Evolutionary conservation across 92 coral and sea anemone species (phyloP).

Genomic region (Umimayanthus kanabou): DNA sequence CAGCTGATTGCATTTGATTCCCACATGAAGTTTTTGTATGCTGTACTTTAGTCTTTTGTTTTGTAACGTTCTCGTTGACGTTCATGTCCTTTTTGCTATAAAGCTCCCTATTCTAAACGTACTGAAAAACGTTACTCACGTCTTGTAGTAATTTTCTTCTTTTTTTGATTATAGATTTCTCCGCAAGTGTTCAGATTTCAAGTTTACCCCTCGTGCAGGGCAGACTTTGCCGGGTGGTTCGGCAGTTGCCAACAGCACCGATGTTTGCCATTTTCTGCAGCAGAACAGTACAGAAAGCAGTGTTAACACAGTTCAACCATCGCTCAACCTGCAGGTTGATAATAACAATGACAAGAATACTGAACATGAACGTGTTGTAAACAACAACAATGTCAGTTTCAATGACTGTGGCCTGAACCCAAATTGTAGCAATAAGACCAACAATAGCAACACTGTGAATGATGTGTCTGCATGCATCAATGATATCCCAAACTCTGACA

Average conservation of each 20-base stretch:
- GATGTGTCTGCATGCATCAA: neutral
- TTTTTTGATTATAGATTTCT: conserved; percentile 10
- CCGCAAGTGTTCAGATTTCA: conserved; percentile 15
- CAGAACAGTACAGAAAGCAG: neutral
- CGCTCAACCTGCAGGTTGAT: neutral
- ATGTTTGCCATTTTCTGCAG: conserved; percentile 34
- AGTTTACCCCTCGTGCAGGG: conserved; percentile 45
- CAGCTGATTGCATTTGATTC: no score
- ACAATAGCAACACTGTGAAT: neutral
- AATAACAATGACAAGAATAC: conserved; percentile 9
- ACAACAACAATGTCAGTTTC: neutral
- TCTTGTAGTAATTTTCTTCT: neutral
- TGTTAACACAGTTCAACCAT: neutral
- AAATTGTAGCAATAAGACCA: neutral
- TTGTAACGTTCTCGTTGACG: no score
- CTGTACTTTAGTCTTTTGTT: no score
- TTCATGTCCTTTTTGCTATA: no score
- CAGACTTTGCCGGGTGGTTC: conserved; percentile 17
- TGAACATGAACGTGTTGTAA: neutral
- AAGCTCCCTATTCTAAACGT: no score
- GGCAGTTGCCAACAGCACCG: neutral
- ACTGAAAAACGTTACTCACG: no score
- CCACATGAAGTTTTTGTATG: no score
- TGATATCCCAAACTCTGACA: neutral
- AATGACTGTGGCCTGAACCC: neutral